These are phyloP conservation scores for Ataeniobius toweri DNA, from an alignment of 2,797 vertebrate species.

Conservation along the genomic window DNA sequence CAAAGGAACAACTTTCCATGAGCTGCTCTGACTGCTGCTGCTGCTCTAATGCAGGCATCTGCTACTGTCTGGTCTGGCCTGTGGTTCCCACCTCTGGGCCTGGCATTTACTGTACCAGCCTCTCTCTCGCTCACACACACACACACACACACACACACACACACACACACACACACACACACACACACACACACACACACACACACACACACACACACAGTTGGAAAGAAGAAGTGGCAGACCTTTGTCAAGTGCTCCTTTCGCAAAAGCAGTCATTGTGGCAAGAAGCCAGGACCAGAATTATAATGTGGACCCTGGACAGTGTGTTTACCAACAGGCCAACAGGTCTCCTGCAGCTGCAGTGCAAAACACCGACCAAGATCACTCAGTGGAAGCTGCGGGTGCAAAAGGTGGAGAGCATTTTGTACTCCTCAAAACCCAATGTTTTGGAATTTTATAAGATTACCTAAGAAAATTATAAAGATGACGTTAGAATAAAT, in stretches of 20 bases:
- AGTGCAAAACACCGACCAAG: conserved; percentile 7
- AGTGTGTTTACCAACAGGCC: conserved; percentile 75
- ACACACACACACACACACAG: neutral
- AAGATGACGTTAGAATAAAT: neutral
- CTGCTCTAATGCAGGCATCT: conserved; percentile 94
- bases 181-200: neutral
- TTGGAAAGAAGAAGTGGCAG: conserved; percentile 88
- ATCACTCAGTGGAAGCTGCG: conserved; percentile 7
- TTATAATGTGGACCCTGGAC: conserved; percentile 83
- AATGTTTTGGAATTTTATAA: neutral
- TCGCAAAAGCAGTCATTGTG: conserved; percentile 94
- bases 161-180: neutral
- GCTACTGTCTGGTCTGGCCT: conserved; percentile 84
- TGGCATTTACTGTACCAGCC: conserved; percentile 63
- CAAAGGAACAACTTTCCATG: conserved; percentile 86
- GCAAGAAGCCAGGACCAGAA: conserved; percentile 78
- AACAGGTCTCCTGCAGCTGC: conserved; percentile 58
- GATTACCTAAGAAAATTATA: neutral
- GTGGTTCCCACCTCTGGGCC: conserved; percentile 71
- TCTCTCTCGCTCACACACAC: neutral
- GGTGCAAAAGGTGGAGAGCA: neutral
- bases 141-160: neutral
- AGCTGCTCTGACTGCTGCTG: conserved; percentile 83
- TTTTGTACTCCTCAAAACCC: neutral
- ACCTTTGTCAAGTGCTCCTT: conserved; percentile 89